Base-by-base conservation (phyloP, 30 jellyfish, hydroid and myxozoan genomes). In the Phacellophora camtschatica region DNA sequence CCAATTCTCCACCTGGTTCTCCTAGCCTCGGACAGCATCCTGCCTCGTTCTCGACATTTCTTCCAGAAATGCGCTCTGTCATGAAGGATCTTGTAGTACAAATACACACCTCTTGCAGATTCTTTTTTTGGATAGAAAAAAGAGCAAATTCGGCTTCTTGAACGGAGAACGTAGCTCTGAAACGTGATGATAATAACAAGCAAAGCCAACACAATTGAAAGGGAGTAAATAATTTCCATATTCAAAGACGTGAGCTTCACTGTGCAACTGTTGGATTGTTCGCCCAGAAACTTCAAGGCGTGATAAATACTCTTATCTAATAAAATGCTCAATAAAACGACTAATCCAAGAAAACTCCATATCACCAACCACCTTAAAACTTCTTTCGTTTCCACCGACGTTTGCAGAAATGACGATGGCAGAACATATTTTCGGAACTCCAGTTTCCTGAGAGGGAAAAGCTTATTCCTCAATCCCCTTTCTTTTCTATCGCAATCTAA, bases 71-170 rank as follows among this genome's bases (percentile, higher is more conserved):
- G 74, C 13, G 77, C 84, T 9, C 98, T 91, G 55, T 92, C 98
- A 37, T 73, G 96, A 15, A 92, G 68, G 18, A 92, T 85, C 77
- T 79, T 92, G 69, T 92, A 83, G 58, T 92, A 92, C 82, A 92
- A 57, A 74, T 77, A 72, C 55, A 76, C 83, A 33, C 94, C 88
- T 9, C 98, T 95, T 16, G 86, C 88, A 2, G 84, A 73, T 61
- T 84, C 96, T 34, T 64, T 66, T 46, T 92, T 80, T 6, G 96
- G 88, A 50, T 92, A 92, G 73, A 92, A 84, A 45, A 49, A 79
- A 42, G 95, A 94, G 86, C 98, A 92, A 27, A 92, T 80, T 15
- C 91, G 84, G 42, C 96, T 86, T 64, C 98, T 72, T n/a, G 82
- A 46, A 11, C 98, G 90, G 34, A 92, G 74, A 25, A 62, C 95